Base-by-base conservation (phyloP, 2,888 invertebrate species). In the Eudemis profundana region DNA sequence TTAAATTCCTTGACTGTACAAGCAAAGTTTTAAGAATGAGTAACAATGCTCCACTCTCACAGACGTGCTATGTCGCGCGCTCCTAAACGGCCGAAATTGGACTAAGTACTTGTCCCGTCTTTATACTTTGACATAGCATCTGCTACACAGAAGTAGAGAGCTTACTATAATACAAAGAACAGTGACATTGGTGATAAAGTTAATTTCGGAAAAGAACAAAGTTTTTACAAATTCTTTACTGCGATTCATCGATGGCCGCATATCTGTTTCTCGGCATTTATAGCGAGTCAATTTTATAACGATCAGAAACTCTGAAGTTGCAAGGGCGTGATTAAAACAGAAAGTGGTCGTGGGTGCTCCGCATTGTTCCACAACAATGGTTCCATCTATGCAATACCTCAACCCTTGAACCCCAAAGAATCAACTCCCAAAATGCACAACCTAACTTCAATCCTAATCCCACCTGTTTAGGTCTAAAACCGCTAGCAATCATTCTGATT, bases 351-450 rank as follows among this genome's bases (percentile, higher is more conserved):
- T 89, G 82, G 88, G 88, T 84, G 87, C 82, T 74, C 74, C 72
- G 76, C 82, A 90, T 90, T 90, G 90, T 90, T 89, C 77, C 66
- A 77, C 78, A 82, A 90, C 89, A 91, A 90, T 89, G 75, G 85
- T 70, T 70, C 71, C 77, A 79, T 83, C 83, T 79, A 76, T 85
- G 88, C 87, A 89, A 86, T 79, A 83, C 77, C 78, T 74, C 73
- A 66, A 67, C 69, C 69, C 70, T 68, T 67, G 70, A 72, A 73
- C 66, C 27, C 12, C 21, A n/a, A 17, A 21, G 33, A 42, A 42
- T 12, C 8, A 15, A 17, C 17, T 29, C n/a, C 27, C 29, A 44
- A 42, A 29, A 44, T 8, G n/a, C 44, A 5, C 44, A 23, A 8
- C 27, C 10, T 1, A 27, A 15, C 15, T n/a, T 42, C 10, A 38